phyloP scores from a whole-genome alignment of 2,113 vertebrate species.

The Cervus canadensis region DNA sequence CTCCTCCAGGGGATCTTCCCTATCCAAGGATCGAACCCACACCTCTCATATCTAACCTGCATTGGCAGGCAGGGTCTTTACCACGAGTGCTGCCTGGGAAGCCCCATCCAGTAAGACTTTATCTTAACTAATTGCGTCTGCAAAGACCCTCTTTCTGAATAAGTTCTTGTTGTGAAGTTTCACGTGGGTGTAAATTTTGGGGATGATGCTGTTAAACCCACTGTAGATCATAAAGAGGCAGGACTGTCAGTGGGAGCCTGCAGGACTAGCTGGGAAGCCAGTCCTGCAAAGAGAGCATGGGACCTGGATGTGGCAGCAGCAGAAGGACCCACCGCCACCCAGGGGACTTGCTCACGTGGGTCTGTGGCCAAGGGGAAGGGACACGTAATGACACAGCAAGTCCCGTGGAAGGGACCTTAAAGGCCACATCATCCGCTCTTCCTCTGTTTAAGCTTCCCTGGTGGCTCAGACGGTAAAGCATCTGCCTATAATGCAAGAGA shows the following conservation, averaged over 20 bases:
- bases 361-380: not conserved
- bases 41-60: not conserved
- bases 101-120: not conserved
- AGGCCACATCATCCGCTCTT: not conserved
- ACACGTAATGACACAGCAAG: not conserved
- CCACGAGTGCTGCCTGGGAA: not conserved
- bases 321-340: accelerated
- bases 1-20: not conserved
- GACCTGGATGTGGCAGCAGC: not conserved
- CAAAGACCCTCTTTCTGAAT: not conserved
- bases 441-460: not conserved
- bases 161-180: not conserved
- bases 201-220: not conserved
- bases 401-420: not conserved
- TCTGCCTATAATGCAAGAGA: no score
- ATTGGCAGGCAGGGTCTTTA: not conserved
- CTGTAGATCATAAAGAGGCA: not conserved
- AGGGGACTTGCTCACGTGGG: not conserved
- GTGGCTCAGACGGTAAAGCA: no score
- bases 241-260: not conserved
- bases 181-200: not conserved
- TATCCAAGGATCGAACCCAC: not conserved
- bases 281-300: not conserved
- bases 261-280: not conserved
- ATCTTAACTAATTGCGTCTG: not conserved